Evolutionary conservation across 92 coral and sea anemone species (phyloP).

Genomic region (Galaxea fascicularis): DNA sequence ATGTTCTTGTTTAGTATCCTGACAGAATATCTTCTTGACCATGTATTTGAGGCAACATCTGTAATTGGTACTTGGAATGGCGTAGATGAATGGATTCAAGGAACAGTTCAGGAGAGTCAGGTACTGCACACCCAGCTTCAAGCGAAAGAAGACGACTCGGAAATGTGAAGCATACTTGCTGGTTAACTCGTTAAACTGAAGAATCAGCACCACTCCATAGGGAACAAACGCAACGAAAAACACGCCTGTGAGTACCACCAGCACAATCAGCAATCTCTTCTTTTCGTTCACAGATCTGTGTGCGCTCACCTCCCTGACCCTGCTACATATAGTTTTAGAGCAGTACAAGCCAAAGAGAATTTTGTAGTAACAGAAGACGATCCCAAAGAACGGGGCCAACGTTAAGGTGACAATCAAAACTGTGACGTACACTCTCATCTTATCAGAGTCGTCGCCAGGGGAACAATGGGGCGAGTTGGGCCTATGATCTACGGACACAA

Average conservation of each 20-base stretch:
- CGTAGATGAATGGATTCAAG: slow-evolving; percentile 80
- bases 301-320: background rate
- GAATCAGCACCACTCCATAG: slow-evolving; percentile 54
- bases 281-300: slow-evolving; percentile 39
- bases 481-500: slow-evolving; percentile 36
- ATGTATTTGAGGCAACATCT: slow-evolving; percentile 62
- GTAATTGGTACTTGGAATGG: slow-evolving; percentile 82
- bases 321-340: slow-evolving; percentile 54
- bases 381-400: slow-evolving; percentile 51
- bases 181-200: slow-evolving; percentile 21
- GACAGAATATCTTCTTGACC: slow-evolving; percentile 16
- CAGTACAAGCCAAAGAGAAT: slow-evolving; percentile 63
- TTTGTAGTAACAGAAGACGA: slow-evolving; percentile 51
- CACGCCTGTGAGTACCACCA: slow-evolving; percentile 46
- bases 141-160: background rate
- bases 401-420: slow-evolving; percentile 38
- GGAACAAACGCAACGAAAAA: slow-evolving; percentile 72
- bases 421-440: slow-evolving; percentile 32
- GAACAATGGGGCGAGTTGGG: slow-evolving; percentile 31
- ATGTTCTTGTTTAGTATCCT: background rate
- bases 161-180: background rate
- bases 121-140: slow-evolving; percentile 32
- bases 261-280: slow-evolving; percentile 55
- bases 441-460: slow-evolving; percentile 20
- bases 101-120: slow-evolving; percentile 73